A percentile compares a stretch with the other conserved stretches of the same genome.
Evolutionary conservation across 2,888 invertebrate genomes (phyloP).

Genomic region (Zaprionus obscuricornis): DNA sequence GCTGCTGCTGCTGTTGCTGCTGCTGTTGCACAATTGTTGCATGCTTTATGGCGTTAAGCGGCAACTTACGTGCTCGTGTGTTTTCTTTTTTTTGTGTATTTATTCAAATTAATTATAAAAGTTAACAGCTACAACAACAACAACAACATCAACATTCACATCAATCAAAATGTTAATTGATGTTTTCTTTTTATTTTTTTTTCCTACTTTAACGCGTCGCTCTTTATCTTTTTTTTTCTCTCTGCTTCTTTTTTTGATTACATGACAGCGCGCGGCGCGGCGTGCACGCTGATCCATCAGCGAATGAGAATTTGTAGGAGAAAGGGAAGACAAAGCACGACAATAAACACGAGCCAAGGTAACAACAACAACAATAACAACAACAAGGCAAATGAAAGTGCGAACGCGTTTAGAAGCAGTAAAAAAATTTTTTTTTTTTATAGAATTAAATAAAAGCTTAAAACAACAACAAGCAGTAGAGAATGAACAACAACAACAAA

Average conservation of each 20-base stretch:
- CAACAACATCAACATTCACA: constrained; percentile 43
- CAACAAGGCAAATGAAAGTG: constrained; percentile 28
- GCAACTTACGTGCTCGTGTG: constrained; percentile 13
- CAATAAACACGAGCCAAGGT: constrained; percentile 69
- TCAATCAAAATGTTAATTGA: constrained; percentile 76
- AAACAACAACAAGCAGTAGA: constrained; percentile 35
- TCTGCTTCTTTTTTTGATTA: constrained; percentile 43
- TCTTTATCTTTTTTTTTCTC: constrained; percentile 41
- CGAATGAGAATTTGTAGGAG: background rate
- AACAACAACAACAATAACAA: constrained; percentile 33
- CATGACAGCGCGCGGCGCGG: constrained; percentile 71
- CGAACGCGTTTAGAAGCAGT: constrained; percentile 37
- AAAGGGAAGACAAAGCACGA: constrained; percentile 35
- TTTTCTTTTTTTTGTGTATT: constrained; percentile 14
- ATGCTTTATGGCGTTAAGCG: constrained; percentile 63
- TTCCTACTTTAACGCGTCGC: constrained; percentile 13
- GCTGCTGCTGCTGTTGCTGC: constrained; percentile 3
- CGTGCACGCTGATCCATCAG: constrained; percentile 73
- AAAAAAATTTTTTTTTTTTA: constrained; percentile 54
- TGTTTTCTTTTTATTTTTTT: constrained; percentile 44
- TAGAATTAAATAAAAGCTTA: constrained; percentile 36
- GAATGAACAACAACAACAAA: constrained; percentile 10
- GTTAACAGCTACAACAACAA: constrained; percentile 44
- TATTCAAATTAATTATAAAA: constrained; percentile 68
- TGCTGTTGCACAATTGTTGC: constrained; percentile 65